phyloP scores from a whole-genome alignment of 2,888 invertebrate genomes.

The Rhogogaster chlorosoma region DNA sequence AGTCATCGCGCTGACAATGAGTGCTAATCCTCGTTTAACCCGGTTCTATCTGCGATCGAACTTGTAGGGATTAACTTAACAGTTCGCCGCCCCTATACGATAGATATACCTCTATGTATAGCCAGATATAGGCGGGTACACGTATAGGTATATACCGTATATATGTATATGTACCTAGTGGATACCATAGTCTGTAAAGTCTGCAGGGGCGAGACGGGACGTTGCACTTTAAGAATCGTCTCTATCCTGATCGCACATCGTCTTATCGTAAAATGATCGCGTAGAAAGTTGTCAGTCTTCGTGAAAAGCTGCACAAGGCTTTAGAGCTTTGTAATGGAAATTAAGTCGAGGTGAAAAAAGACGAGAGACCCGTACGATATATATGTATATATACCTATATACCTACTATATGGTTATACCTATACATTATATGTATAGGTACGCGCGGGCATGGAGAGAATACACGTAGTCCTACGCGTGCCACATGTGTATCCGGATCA shows the following conservation, averaged over 20 bases:
- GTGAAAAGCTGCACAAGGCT: not conserved
- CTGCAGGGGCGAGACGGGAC: conserved; percentile 25
- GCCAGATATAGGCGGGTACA: not conserved
- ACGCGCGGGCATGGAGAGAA: not conserved
- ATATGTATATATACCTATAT: not conserved
- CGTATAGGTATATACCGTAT: not conserved
- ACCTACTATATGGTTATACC: too few relatives aligned
- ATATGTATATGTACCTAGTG: too few relatives aligned
- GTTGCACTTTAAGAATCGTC: conserved; percentile 53
- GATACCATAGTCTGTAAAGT: not conserved
- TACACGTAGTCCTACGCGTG: not conserved
- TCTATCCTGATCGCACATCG: conserved; percentile 53
- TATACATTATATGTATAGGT: too few relatives aligned
- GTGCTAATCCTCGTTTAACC: conserved; percentile 73
- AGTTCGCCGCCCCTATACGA: conserved; percentile 49
- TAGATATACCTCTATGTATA: not conserved
- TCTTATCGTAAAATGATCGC: conserved; percentile 55
- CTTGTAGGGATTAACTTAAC: conserved; percentile 69
- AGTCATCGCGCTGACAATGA: conserved; percentile 63
- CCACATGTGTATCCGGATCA: too few relatives aligned
- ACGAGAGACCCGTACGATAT: not conserved
- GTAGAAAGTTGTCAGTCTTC: conserved; percentile 55
- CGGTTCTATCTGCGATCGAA: conserved; percentile 69
- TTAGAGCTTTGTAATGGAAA: conserved; percentile 42
- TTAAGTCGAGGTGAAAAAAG: conserved; percentile 12